Base-by-base conservation (phyloP, 2,797 vertebrate species). In the Netta rufina region DNA sequence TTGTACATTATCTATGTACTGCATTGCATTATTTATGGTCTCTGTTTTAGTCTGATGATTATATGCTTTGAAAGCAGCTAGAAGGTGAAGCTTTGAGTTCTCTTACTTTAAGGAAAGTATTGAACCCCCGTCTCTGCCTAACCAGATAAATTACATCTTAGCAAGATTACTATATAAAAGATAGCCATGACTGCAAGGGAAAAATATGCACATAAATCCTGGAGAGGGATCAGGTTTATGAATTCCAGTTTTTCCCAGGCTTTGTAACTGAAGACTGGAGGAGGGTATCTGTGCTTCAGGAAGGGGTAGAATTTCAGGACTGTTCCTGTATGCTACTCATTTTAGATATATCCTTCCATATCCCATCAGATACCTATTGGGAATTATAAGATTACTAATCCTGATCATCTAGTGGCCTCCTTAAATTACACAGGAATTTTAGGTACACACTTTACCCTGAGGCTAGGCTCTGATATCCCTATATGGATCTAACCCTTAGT, bases 401-500 rank as follows among this genome's bases (percentile, higher is more conserved):
- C 15, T 41, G 19, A 30, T 91, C 38, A 70, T 27, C 3, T 36
- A 33, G 9, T 21, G 30, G 36, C 24, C 12, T 81, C 18, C 7
- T 49, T 61, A 61, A 87, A 69, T 88, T 69, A 62, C 18, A 24
- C 11, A 49, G 15, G 12, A 25, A 77, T 74, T 80, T 80, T 74
- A 74, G 53, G 60, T 6, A 17, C 6, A 32, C 45, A 38, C 5
- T 92, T 85, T 41, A 45, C 17, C 24, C 14, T 51, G 57, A 91
- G 16, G 36, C 22, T 38, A 62, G 28, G 6, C 39, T 95, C 45
- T 85, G 39, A 86, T 83, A 69, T 61, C 3, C 17, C 16, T 71
- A 0, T 0, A 0, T 54, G 19, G 32, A 22, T 73, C 33, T 73
- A 75, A 58, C 27, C 22, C 36, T 74, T n/a, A 38, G 13, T 19